These are phyloP conservation scores for Rhinichthys klamathensis DNA, from an alignment of 2,113 vertebrate genomes.

Conservation along the genomic window DNA sequence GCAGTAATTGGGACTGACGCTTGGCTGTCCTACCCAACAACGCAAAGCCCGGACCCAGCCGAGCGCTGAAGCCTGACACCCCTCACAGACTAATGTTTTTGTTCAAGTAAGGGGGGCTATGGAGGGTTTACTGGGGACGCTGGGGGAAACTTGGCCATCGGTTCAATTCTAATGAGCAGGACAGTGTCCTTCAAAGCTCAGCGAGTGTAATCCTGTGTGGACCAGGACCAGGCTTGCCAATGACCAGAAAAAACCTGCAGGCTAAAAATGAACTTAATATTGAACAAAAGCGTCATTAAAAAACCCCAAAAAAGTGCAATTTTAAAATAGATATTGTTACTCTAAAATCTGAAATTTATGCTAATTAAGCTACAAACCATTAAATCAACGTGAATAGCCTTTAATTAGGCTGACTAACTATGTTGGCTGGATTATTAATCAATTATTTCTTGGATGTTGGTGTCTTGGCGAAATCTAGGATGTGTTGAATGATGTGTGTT, in stretches of 20 bases:
- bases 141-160: slow-evolving; percentile 66
- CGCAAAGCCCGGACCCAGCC: slow-evolving; percentile 68
- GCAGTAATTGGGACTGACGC: slow-evolving; percentile 77
- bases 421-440: no score
- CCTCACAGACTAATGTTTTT: slow-evolving; percentile 64
- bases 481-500: no score
- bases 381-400: no score
- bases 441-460: no score
- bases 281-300: background rate
- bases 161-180: slow-evolving; percentile 76
- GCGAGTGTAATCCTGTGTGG: slow-evolving; percentile 53
- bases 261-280: background rate
- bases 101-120: slow-evolving; percentile 60
- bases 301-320: no score
- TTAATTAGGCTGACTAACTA: no score
- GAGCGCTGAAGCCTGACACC: slow-evolving; percentile 63
- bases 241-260: background rate
- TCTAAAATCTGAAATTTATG: no score
- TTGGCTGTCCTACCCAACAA: slow-evolving; percentile 68
- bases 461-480: no score
- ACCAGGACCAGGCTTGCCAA: slow-evolving; percentile 39
- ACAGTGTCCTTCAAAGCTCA: slow-evolving; percentile 55
- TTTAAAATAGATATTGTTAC: no score
- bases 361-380: no score
- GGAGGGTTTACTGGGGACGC: slow-evolving; percentile 65